Percentiles rank a stretch among this genome's conserved stretches.
phyloP scores from a whole-genome alignment of 2,113 vertebrate genomes.

The Neodontobutis hainanensis region DNA sequence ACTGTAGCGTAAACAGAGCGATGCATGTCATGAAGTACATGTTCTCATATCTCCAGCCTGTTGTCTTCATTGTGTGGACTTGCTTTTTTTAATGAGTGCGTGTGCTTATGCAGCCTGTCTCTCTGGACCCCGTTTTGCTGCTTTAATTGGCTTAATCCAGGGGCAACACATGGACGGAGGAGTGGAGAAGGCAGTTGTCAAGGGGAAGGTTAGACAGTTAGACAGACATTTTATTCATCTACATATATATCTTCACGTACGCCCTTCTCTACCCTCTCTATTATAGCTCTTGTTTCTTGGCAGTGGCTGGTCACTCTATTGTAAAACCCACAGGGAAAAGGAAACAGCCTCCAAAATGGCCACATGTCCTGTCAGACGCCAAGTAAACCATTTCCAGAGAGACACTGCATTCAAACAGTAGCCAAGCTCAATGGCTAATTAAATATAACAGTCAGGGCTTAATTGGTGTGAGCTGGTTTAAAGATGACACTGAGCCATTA shows the following conservation, averaged over 20 bases:
- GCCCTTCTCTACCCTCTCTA: slow-evolving; percentile 17
- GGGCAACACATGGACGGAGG: slow-evolving; percentile 60
- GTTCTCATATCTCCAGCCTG: slow-evolving; percentile 28
- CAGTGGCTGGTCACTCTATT: slow-evolving; percentile 46
- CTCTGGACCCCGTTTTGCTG: slow-evolving; percentile 56
- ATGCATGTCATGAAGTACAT: slow-evolving; percentile 4
- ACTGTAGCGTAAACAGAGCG: slow-evolving; percentile 1
- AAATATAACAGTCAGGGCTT: slow-evolving; percentile 59
- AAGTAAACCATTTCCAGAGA: slow-evolving; percentile 52
- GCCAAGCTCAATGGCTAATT: slow-evolving; percentile 65
- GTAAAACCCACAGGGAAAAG: slow-evolving; percentile 52
- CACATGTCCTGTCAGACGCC: slow-evolving; percentile 49
- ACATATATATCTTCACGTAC: slow-evolving; percentile 1
- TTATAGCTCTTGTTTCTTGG: slow-evolving; percentile 49
- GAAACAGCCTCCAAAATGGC: slow-evolving; percentile 52
- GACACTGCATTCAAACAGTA: slow-evolving; percentile 39
- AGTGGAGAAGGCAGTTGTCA: slow-evolving; percentile 40
- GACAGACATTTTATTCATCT: slow-evolving; percentile 28
- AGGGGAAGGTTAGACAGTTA: slow-evolving; percentile 30
- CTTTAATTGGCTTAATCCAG: slow-evolving; percentile 78
- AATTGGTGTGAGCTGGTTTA: slow-evolving; percentile 62
- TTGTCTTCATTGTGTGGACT: slow-evolving; percentile 41
- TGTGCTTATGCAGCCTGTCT: slow-evolving; percentile 38
- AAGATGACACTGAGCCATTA: slow-evolving; percentile 46
- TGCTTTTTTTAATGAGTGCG: slow-evolving; percentile 42